Evolutionary conservation across 1,140 invertebrate species (phyloP).

Genomic region (Metopolophium dirhodum): DNA sequence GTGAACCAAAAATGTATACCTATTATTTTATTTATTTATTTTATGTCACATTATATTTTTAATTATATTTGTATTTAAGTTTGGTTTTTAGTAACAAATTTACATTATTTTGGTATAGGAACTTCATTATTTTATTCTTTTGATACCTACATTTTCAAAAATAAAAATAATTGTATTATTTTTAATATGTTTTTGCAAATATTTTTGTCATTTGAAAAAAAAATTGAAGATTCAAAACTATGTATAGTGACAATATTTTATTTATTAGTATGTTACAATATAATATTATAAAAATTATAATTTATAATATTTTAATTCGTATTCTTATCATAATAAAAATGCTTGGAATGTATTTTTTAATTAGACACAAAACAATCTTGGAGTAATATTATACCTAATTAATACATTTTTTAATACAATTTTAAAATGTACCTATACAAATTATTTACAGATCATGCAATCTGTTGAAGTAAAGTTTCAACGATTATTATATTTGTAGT

Average conservation of each 20-base stretch:
- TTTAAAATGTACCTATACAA: background rate
- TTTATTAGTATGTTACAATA: background rate
- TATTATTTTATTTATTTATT: too few species aligned
- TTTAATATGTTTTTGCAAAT: too few species aligned
- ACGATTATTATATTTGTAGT: background rate
- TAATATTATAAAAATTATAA: background rate
- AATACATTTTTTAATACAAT: background rate
- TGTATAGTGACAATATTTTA: background rate
- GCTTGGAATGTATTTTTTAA: background rate
- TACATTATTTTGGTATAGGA: too few species aligned
- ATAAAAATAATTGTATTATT: background rate
- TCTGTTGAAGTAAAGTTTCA: background rate
- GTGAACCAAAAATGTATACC: background rate
- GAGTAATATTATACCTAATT: background rate
- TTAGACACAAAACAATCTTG: background rate
- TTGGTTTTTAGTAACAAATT: too few species aligned
- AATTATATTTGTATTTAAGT: too few species aligned
- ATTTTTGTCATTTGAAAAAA: background rate
- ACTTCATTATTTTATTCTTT: background rate
- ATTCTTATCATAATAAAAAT: background rate
- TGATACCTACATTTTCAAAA: background rate
- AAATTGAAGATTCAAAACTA: background rate
- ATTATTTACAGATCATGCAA: background rate
- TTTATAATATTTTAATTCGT: background rate
- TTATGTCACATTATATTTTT: too few species aligned